Base-by-base conservation (phyloP, 1,140 invertebrate genomes). In the Pogonomyrmex californicus region DNA sequence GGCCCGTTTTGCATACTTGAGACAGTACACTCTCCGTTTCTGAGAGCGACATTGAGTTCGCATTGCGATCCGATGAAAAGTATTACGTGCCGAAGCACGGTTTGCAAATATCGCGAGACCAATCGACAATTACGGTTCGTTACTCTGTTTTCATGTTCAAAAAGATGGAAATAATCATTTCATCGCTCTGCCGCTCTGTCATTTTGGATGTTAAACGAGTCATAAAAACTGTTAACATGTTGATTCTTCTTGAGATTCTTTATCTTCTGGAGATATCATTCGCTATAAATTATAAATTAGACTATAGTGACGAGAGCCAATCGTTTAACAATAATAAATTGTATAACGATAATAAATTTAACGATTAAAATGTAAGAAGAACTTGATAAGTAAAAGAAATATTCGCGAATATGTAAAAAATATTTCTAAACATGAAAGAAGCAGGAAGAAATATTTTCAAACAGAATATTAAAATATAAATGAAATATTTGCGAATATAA, bases 51-150 rank as follows among this genome's bases (percentile, higher is more conserved):
- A 36, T 23, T 58, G 65, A 44, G 38, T 36, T 12, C 66, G 41
- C 47, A 38, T 58, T 44, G 51, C 66, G 17, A 10, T 56, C 10
- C 38, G 44, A 56, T 44, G 36, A 33, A 44, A 82, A 73, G 56
- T 82, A 82, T 82, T 66, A 73, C 66, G 66, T 58, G 41, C 41
- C 41, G 38, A 12, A 17, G 38, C 66, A 36, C 38, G 9, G 23
- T 30, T 47, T 23, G 65, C 66, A 82, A 82, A 82, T 54, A 73
- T 58, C 65, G 78, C 63, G 36, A 38, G n/a, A 49, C 17, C 51
- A 49, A 41, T 33, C 54, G 65, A 71, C 51, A 38, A 58, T 82
- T 82, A 82, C 51, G 79, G 54, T 82, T 82, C 79, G 60, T 82
- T 82, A 82, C 51, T n/a, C 36, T 44, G 70, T 82, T 82, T 71